Evolutionary conservation across 2,113 vertebrate genomes (phyloP).

Genomic region (Psilopsiagon aymara): DNA sequence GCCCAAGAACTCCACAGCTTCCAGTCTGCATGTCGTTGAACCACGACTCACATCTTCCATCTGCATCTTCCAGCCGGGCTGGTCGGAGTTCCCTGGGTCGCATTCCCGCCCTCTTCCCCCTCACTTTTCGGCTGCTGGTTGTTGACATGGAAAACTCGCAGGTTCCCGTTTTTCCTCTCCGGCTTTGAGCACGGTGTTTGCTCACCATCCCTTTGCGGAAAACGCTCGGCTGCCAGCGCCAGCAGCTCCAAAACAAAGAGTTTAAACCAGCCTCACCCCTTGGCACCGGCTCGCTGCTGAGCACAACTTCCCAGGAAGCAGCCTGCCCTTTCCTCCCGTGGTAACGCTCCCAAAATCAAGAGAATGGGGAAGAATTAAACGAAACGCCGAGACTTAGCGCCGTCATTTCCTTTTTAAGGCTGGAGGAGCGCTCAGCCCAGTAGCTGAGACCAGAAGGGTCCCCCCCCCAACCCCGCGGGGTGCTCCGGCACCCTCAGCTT

Average conservation of each 20-base stretch:
- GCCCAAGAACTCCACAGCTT: not conserved
- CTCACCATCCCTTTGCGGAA: not conserved
- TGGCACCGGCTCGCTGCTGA: not conserved
- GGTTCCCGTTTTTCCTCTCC: not conserved
- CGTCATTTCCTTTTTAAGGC: constrained; percentile 70
- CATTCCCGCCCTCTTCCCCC: not conserved
- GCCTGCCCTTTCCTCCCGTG: not conserved
- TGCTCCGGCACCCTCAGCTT: not conserved
- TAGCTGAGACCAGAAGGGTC: constrained; percentile 52
- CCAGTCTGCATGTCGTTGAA: not conserved
- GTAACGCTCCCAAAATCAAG: not conserved
- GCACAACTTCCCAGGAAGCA: not conserved
- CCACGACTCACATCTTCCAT: not conserved
- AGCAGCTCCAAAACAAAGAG: constrained; percentile 22
- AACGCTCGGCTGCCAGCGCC: not conserved
- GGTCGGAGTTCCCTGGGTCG: not conserved
- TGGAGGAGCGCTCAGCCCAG: constrained; percentile 28
- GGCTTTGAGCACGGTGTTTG: not conserved
- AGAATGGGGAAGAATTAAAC: not conserved
- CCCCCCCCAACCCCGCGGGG: not conserved
- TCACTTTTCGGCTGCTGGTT: not conserved
- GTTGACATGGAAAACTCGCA: not conserved
- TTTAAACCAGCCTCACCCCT: not conserved
- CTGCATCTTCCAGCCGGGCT: accelerated
- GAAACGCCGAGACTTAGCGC: not conserved